These are phyloP conservation scores for Triplophysa yarkandensis DNA, from an alignment of 2,797 vertebrate genomes.

Conservation along the genomic window DNA sequence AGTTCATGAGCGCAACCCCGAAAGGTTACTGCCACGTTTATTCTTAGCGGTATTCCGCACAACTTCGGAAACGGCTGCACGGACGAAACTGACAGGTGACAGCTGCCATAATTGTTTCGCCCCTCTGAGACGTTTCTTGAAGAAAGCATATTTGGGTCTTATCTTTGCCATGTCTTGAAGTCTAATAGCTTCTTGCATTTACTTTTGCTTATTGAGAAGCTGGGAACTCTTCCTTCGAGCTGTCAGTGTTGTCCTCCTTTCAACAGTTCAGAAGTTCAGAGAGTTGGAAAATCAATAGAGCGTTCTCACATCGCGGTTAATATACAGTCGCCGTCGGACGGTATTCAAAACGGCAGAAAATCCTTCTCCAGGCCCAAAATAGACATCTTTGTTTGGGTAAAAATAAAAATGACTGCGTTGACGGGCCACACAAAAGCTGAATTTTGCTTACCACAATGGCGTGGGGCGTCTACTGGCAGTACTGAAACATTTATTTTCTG, in stretches of 20 bases:
- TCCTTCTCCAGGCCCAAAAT: neutral
- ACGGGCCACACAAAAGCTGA: neutral
- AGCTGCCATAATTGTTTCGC: constrained; percentile 67
- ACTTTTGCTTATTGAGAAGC: constrained; percentile 38
- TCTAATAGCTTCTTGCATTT: constrained; percentile 43
- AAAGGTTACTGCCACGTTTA: constrained; percentile 70
- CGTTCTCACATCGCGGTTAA: neutral
- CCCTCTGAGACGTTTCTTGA: constrained; percentile 66
- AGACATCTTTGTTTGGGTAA: constrained; percentile 56
- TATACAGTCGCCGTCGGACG: neutral
- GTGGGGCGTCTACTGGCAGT: constrained; percentile 59
- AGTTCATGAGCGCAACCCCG: constrained; percentile 60
- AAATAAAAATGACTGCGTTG: constrained; percentile 57
- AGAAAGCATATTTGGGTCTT: constrained; percentile 61
- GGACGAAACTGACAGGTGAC: constrained; percentile 60
- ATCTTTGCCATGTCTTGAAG: constrained; percentile 46
- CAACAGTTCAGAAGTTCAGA: constrained; percentile 36
- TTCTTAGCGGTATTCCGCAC: constrained; percentile 66
- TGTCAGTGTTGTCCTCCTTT: constrained; percentile 47
- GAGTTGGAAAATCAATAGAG: constrained; percentile 34
- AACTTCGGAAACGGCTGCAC: constrained; percentile 68
- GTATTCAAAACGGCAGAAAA: neutral
- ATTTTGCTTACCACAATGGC: constrained; percentile 42
- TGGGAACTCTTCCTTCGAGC: constrained; percentile 37
- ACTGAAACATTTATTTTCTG: constrained; percentile 70